Base-by-base conservation (phyloP, 2,888 invertebrate species). In the Tetropium fuscum region DNA sequence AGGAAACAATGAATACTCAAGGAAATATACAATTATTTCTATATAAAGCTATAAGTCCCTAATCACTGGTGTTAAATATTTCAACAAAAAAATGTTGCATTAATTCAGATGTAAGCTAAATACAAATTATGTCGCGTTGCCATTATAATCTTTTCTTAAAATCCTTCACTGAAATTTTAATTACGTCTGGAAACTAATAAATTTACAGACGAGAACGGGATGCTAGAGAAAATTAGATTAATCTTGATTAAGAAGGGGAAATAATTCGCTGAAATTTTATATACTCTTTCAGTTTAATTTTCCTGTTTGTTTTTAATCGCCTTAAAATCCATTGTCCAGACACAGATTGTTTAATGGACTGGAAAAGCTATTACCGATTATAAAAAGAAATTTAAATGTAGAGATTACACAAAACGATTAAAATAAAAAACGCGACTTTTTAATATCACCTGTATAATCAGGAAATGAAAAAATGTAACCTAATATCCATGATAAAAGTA, bases 331-430 rank as follows among this genome's bases (percentile, higher is more conserved):
- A 40, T 25, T 44, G 8, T 27, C 43, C 15, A 27, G 16, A 27
- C 16, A 16, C 3, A 13, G 19, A 34, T 18, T 13, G 3, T 6
- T 13, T 51, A 51, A 51, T 51, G 49, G 40, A 40, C 27, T 51
- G 49, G 27, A 51, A 51, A 40, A 51, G 25, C 40, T 18, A 40
- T 51, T 51, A 51, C 10, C 3, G 34, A 25, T 51, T 48, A 22
- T 22, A 48, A 51, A 44, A 40, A 51, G 19, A 27, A 40, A 18
- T 11, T 45, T 45, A 30, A 45, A 8, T 25, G 2, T n/a, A 11
- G 43, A 44, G 16, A 44, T 44, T 44, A 13, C 20, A 44, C 8
- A 7, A 41, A 18, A 6, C n/a, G 41, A 19, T 36, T 36, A 15
- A 36, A 16, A 32, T 5, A 7, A 16, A 16, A 38, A 6, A 16